Evolutionary conservation across 1,140 invertebrate species (phyloP), one percentile per base, ranked within the genome.

Genomic region (Drosophila hydei): DNA sequence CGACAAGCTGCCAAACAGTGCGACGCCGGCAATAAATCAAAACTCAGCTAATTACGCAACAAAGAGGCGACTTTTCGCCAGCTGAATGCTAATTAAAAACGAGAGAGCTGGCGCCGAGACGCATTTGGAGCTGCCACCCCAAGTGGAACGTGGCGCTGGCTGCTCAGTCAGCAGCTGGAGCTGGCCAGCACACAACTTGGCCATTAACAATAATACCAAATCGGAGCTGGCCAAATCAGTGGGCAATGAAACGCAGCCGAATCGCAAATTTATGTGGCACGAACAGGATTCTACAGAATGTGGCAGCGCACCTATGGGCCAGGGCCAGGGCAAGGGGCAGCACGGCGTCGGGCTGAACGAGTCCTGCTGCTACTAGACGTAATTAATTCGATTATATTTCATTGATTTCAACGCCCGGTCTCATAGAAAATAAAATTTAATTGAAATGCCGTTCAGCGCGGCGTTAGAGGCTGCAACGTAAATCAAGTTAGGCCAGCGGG

Each of bases 341-440:
- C n/a, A n/a, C 38, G 1, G 38, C 14, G 12, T 40, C 27, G 6
- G 9, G 38, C 38, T 42, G 25, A 27, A 11, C 27, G 45, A 19
- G 43, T 73, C 72, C 65, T 74, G 63, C 54, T 69, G 56, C 65
- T 52, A 56, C 42, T 73, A 76, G 79, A 88, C 77, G 85, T 89
- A 89, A 89, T 89, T 89, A 89, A 89, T 89, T 89, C 80, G 85
- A 89, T 89, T 89, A 89, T 89, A 85, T 89, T 89, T 89, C 85
- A 89, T 89, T 89, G 85, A 89, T 89, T 89, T 85, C 77, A 76
- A 54, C 62, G 58, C 43, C 60, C 56, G 51, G 59, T 16, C 62
- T 83, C 75, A 87, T 85, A 87, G 77, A 84, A 79, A 89, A 84
- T 78, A 89, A 89, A 85, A 89, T 85, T 89, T 89, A 89, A 89